Conservation (phyloP, 1,140 invertebrate genomes). For the Lamellibrachia luymesi region DNA sequence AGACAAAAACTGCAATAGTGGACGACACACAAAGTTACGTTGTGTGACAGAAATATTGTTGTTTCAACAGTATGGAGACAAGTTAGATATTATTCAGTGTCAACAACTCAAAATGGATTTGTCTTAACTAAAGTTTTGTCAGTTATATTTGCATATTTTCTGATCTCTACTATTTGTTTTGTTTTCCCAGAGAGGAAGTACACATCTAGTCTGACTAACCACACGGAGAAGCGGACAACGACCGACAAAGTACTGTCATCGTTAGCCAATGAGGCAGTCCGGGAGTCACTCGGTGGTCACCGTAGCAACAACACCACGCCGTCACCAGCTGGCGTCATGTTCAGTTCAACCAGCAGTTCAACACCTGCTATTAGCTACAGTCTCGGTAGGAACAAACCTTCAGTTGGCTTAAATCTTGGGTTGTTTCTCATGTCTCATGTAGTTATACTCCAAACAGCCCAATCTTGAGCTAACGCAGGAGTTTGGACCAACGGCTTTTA, state of each 20-base stretch:
- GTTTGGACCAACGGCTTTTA: no score
- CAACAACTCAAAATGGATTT: no score
- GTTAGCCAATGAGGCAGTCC: slow-evolving; percentile 51
- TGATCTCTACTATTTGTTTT: neutral
- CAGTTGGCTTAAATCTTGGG: neutral
- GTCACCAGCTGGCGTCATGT: slow-evolving; percentile 48
- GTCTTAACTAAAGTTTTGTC: no score
- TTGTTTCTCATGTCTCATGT: no score
- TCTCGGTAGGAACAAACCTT: slow-evolving; percentile 39
- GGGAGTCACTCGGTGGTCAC: slow-evolving; percentile 44
- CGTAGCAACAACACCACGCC: slow-evolving; percentile 41
- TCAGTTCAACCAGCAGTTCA: slow-evolving; percentile 25
- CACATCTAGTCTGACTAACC: slow-evolving; percentile 34
- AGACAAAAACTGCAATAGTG: no score
- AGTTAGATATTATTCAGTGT: no score
- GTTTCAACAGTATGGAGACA: no score
- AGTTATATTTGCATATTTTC: neutral
- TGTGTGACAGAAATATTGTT: no score
- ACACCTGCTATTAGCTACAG: slow-evolving; percentile 62
- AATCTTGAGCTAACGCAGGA: no score
- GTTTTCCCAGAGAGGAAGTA: slow-evolving; percentile 45
- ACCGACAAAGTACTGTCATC: slow-evolving; percentile 67
- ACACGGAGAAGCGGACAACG: slow-evolving; percentile 47
- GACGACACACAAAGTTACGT: no score
- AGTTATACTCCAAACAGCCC: no score